A percentile compares a stretch with the other conserved stretches of the same genome.
Conservation (phyloP, 2,888 invertebrate species). For the Ophioninae sp. region DNA sequence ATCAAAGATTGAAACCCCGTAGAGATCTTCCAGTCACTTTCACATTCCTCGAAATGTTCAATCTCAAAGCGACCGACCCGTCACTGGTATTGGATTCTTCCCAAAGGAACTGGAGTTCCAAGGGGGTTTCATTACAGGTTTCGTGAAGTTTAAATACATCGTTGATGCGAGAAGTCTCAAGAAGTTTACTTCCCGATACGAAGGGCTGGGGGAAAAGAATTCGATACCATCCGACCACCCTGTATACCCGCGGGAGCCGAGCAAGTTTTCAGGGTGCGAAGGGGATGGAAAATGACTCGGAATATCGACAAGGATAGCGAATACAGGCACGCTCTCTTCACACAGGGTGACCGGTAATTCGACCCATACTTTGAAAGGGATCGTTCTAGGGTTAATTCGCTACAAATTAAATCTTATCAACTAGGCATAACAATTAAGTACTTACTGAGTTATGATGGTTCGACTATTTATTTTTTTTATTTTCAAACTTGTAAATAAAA, state of each 20-base stretch:
- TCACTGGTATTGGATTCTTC: background rate
- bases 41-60: background rate
- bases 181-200: constrained; percentile 8
- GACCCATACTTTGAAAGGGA: no score
- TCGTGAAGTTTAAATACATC: constrained; percentile 23
- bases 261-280: constrained; percentile 29
- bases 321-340: background rate
- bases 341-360: no score
- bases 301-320: constrained; percentile 24
- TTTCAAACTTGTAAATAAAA: no score
- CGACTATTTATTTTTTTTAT: no score
- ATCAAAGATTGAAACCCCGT: background rate
- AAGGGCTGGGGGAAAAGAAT: background rate
- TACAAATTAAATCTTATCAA: no score
- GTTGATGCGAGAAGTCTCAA: constrained; percentile 9
- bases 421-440: no score
- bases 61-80: background rate
- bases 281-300: background rate
- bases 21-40: background rate
- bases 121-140: background rate
- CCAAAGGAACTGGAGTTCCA: background rate
- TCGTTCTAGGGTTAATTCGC: no score
- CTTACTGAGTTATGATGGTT: no score
- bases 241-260: constrained; percentile 19
- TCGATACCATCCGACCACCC: constrained; percentile 24